Conservation (phyloP, 1,140 invertebrate species). For the Dufourea novaeangliae region DNA sequence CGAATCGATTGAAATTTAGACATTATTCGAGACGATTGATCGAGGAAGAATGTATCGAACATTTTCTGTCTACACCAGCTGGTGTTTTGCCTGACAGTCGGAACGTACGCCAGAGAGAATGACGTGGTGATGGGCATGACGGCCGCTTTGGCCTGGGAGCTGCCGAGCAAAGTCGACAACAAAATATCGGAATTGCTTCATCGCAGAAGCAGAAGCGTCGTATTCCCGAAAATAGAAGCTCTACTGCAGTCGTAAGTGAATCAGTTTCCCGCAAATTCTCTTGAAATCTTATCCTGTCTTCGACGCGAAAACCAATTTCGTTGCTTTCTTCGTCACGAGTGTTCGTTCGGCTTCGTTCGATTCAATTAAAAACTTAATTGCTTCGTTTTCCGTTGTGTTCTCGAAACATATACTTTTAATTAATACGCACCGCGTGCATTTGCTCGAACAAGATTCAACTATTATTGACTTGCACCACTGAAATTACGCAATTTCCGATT, state of each 20-base stretch:
- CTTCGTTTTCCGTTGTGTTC: no score
- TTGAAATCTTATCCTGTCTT: neutral
- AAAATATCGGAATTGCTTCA: conserved; percentile 74
- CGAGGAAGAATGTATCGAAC: neutral
- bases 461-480: neutral
- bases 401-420: no score
- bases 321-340: neutral
- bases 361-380: no score
- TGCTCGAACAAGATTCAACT: no score
- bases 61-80: conserved; percentile 66
- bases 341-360: no score
- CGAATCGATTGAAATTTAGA: neutral
- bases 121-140: conserved; percentile 79
- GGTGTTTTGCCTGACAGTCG: conserved; percentile 80
- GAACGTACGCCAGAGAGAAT: conserved; percentile 72
- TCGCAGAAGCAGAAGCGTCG: conserved; percentile 72
- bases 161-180: conserved; percentile 76
- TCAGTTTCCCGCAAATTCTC: neutral
- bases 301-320: neutral
- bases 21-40: neutral
- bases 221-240: conserved; percentile 80
- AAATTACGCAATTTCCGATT: neutral
- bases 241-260: conserved; percentile 79
- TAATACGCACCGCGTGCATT: no score
- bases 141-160: conserved; percentile 80